phyloP scores from a whole-genome alignment of 2,888 invertebrate species.

The Polyploca ridens region DNA sequence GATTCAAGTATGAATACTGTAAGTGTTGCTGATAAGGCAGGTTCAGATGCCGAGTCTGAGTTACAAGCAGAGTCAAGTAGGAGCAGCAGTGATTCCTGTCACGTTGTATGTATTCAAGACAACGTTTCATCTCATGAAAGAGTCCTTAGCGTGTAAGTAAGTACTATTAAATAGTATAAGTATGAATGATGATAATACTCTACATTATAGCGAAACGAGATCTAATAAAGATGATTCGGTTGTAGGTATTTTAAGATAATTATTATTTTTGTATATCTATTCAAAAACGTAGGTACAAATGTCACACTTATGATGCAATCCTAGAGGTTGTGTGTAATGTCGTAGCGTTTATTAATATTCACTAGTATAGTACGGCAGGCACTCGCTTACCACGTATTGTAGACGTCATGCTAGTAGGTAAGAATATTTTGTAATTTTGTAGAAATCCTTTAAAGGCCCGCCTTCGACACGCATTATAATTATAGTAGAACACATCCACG shows the following conservation, averaged over 20 bases:
- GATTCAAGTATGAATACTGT: not conserved
- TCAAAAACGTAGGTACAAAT: not conserved
- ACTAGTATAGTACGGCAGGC: not conserved
- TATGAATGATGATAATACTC: not conserved
- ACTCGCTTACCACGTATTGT: not conserved
- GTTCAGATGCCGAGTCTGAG: not conserved
- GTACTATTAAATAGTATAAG: not conserved
- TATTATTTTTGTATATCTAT: not conserved
- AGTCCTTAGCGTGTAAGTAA: not conserved
- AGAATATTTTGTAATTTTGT: not conserved
- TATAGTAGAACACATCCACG: not conserved
- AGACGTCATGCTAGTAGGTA: not conserved
- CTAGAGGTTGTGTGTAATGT: not conserved
- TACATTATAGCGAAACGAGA: not conserved
- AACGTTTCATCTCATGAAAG: not conserved
- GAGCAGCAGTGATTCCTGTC: not conserved
- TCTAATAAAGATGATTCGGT: not conserved
- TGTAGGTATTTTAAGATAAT: not conserved
- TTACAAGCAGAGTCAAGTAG: not conserved
- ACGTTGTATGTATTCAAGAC: not conserved
- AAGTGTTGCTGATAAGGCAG: not conserved
- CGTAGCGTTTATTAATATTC: not conserved
- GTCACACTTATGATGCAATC: not conserved
- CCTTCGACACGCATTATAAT: not conserved
- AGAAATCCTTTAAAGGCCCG: not conserved